These are phyloP conservation scores for Drosophila ambigua DNA, from an alignment of 1,140 invertebrate species.

Conservation along the genomic window DNA sequence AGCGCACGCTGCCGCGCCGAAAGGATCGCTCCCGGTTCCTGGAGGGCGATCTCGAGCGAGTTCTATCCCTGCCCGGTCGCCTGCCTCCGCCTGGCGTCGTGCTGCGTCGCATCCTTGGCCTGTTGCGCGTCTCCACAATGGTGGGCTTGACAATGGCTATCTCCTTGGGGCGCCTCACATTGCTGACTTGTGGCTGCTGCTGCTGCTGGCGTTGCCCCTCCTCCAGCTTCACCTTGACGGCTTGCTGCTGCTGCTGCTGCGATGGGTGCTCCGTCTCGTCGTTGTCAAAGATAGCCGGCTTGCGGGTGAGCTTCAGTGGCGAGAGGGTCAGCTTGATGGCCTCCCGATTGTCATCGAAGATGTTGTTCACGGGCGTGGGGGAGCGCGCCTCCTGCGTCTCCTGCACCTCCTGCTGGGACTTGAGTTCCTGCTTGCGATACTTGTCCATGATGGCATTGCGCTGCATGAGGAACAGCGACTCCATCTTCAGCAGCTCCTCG, in stretches of 20 bases:
- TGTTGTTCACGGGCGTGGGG: constrained; percentile 61
- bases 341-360: constrained; percentile 78
- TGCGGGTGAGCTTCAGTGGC: constrained; percentile 68
- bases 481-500: constrained; percentile 79
- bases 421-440: constrained; percentile 67
- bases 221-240: constrained; percentile 4
- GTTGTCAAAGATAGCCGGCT: constrained; percentile 72
- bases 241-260: constrained; percentile 2
- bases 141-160: constrained; percentile 80
- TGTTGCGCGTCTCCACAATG: constrained; percentile 66
- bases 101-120: constrained; percentile 21
- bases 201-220: constrained; percentile 17
- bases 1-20: constrained; percentile 33
- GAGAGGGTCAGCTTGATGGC: constrained; percentile 78
- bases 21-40: constrained; percentile 38
- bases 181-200: background rate
- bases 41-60: constrained; percentile 59
- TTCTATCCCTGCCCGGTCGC: constrained; percentile 16
- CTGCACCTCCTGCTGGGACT: constrained; percentile 16
- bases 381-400: constrained; percentile 7
- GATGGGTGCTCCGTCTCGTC: constrained; percentile 49
- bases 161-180: constrained; percentile 52
- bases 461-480: constrained; percentile 71
- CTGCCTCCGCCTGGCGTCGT: background rate
- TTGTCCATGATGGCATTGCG: constrained; percentile 79